These are phyloP conservation scores for Peromyscus nudipes DNA, from an alignment of 2,797 vertebrate genomes.

Conservation along the genomic window DNA sequence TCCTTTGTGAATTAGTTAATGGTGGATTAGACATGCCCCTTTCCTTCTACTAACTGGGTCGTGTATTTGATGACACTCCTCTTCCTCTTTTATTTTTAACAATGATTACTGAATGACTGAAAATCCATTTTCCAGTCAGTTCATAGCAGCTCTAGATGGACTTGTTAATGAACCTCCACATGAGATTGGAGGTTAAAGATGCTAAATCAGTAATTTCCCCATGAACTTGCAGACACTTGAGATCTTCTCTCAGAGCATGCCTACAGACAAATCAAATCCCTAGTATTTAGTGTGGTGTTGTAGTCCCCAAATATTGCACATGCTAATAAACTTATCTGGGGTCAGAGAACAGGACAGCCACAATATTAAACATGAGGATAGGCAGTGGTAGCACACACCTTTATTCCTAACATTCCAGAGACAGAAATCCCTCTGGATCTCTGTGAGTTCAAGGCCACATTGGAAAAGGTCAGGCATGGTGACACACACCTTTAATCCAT, in stretches of 20 bases:
- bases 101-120: neutral
- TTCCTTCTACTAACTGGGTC: neutral
- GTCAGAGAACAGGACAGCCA: no score
- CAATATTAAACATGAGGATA: no score
- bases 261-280: neutral
- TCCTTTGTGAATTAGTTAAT: neutral
- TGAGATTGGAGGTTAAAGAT: neutral
- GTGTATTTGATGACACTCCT: neutral
- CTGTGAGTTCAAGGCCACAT: no score
- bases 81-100: neutral
- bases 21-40: neutral
- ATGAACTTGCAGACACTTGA: neutral
- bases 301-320: no score
- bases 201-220: constrained; percentile 25
- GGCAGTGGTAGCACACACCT: no score
- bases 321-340: no score
- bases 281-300: constrained; percentile 1
- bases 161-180: neutral
- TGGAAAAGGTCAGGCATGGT: no score
- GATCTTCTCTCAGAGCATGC: neutral
- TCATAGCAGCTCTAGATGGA: neutral
- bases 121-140: neutral
- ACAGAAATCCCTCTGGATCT: no score
- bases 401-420: no score
- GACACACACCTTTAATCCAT: no score